Percentiles rank a stretch among this genome's conserved stretches.
These are phyloP conservation scores for Zygaena filipendulae DNA, from an alignment of 2,888 invertebrate genomes.

Conservation along the genomic window DNA sequence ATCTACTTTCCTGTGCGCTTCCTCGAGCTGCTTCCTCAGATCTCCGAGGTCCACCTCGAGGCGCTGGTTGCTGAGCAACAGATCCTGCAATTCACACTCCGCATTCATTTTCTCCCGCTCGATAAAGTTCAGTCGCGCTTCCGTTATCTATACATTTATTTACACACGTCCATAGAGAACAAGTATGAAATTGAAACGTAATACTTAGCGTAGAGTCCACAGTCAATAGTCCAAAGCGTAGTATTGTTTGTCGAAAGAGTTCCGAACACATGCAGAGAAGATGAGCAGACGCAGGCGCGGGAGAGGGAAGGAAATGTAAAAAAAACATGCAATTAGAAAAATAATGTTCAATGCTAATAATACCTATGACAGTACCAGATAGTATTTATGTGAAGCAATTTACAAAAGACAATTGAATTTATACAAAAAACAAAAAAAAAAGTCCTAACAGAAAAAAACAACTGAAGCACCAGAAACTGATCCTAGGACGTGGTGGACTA, in stretches of 20 bases:
- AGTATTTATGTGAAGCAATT: not conserved
- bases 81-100: constrained; percentile 73
- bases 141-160: constrained; percentile 61
- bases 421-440: too few species aligned
- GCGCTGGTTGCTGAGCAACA: constrained; percentile 74
- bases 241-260: constrained; percentile 17
- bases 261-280: constrained; percentile 23
- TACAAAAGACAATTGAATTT: too few species aligned
- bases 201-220: constrained; percentile 33
- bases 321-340: constrained; percentile 56
- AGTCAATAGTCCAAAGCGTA: constrained; percentile 17
- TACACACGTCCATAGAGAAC: constrained; percentile 13
- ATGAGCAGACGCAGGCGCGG: constrained; percentile 26
- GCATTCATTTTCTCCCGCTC: constrained; percentile 72
- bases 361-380: not conserved
- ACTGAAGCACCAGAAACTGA: too few species aligned
- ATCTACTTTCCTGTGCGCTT: constrained; percentile 11
- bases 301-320: constrained; percentile 26
- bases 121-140: constrained; percentile 71
- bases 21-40: constrained; percentile 53
- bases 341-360: constrained; percentile 9
- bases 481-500: too few species aligned
- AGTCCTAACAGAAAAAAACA: too few species aligned
- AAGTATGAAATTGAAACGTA: constrained; percentile 19
- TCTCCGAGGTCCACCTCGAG: constrained; percentile 69